Evolutionary conservation across 2,888 invertebrate genomes (phyloP).

Genomic region (Adelognathus sp.): DNA sequence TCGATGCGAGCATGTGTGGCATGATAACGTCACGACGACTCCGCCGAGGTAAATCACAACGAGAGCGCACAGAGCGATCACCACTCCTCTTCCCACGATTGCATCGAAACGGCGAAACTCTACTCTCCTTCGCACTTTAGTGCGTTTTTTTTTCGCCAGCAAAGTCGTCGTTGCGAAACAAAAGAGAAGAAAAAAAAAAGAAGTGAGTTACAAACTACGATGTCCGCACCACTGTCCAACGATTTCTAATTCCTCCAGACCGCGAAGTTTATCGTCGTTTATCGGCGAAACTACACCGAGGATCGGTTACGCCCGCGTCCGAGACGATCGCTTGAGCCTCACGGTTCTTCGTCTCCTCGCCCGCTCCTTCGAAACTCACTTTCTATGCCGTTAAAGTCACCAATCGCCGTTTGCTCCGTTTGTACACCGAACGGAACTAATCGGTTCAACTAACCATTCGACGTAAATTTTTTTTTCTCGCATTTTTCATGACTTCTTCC

Average conservation of each 20-base stretch:
- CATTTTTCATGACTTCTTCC: conserved; percentile 28
- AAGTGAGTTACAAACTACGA: conserved; percentile 16
- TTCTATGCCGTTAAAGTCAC: conserved; percentile 77
- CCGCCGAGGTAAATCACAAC: too few relatives aligned
- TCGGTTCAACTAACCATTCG: conserved; percentile 60
- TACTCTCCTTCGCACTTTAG: conserved; percentile 29
- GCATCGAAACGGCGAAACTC: conserved; percentile 51
- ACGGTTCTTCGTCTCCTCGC: conserved; percentile 20
- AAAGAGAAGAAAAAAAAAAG: too few relatives aligned
- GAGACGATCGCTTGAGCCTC: conserved; percentile 28
- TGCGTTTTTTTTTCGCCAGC: neutral
- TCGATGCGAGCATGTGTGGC: too few relatives aligned
- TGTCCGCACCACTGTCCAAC: conserved; percentile 25
- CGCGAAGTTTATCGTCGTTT: conserved; percentile 54
- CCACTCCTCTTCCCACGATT: conserved; percentile 65
- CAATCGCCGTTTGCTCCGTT: conserved; percentile 33
- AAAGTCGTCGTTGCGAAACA: too few relatives aligned
- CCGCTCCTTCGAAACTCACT: conserved; percentile 75
- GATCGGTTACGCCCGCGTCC: conserved; percentile 25
- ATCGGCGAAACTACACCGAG: conserved; percentile 34
- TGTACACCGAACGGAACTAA: conserved; percentile 68
- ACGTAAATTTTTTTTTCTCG: conserved; percentile 24
- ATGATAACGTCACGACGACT: too few relatives aligned
- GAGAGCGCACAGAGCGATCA: conserved; percentile 42
- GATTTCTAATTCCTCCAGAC: conserved; percentile 63